Evolutionary conservation across 2,888 invertebrate genomes (phyloP), one percentile per base, ranked within the genome.

Genomic region (Polyploca ridens): DNA sequence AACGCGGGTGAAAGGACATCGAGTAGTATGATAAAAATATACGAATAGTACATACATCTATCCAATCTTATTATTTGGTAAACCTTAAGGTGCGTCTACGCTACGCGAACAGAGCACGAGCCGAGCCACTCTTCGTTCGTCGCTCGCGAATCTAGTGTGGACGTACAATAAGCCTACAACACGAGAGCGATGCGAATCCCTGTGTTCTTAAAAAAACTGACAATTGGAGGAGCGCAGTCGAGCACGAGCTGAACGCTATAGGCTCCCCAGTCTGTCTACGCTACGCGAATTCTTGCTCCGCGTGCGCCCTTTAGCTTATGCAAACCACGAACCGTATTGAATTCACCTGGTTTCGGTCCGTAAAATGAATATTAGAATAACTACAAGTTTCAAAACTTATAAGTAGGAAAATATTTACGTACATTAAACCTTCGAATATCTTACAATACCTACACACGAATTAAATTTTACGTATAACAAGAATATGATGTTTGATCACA

Each of bases 301-400:
- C 27, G 27, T 27, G 27, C 2, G 27, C 27, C 27, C n/a, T n/a
- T 27, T 27, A 19, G 19, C 19, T 19, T 54, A 54, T 54, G 19
- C 19, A 54, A 54, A 19, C 19, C 54, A 54, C 54, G 54, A 54
- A 54, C 54, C 54, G 19, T 54, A 54, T 54, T 19, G 54, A 54
- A 54, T 19, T 54, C 54, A 54, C 54, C 13, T 16, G 49, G 49
- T 49, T 49, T 49, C 49, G 16, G 16, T 54, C 10, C 19, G 54
- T 54, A 54, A 54, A 54, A 54, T 54, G 54, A 19, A 19, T 54
- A 19, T 54, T 54, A 16, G 16, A 49, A 49, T 16, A 8, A 6
- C 8, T 3, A 54, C 49, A 19, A 8, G 49, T 54, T 54, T 19
- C 19, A n/a, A 16, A 16, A 54, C 19, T 1, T 54, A 54, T 10